Evolutionary conservation across 2,888 invertebrate species (phyloP), one percentile per base, ranked within the genome.

Genomic region (Bellardia bayeri): DNA sequence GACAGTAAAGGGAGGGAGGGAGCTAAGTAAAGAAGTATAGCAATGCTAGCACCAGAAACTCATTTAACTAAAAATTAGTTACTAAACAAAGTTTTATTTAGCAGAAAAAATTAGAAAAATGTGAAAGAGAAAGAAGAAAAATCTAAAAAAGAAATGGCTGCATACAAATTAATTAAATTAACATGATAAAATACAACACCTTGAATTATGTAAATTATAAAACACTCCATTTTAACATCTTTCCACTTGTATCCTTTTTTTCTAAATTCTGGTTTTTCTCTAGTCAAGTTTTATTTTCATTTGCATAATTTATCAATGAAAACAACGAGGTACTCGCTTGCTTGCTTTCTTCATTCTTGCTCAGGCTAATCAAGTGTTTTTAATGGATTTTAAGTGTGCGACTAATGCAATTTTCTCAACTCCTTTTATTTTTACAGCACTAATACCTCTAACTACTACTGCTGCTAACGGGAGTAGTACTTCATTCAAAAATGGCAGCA

Each of bases 231-330:
- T 66, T 40, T 42, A 80, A 82, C 45, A 71, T 72, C 49, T 49
- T 82, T 69, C 45, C n/a, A 76, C 58, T 82, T 76, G 45, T 64
- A 42, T 33, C 8, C 30, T 30, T 11, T 68, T 42, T 42, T 74
- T 0, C 40, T 45, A 16, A 4, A 14, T 66, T 63, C 49, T 33
- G 37, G 23, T 7, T 56, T 45, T 13, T 33, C 30, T 68, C 11
- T 14, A n/a, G 51, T 40, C n/a, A 0, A 74, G 58, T n/a, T 51
- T 3, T 74, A 66, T 58, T 61, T 49, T 69, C 45, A 82, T 87
- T 85, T 87, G 82, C 85, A 87, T 87, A 87, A 85, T 85, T 87
- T 69, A 81, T 82, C 81, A 82, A 64, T 78, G 68, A 84, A 63
- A 76, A n/a, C 74, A 82, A 74, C 56, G 40, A 61, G 61, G 61